phyloP scores from a whole-genome alignment of 1,140 invertebrate genomes.

The Pomacea maculata region DNA sequence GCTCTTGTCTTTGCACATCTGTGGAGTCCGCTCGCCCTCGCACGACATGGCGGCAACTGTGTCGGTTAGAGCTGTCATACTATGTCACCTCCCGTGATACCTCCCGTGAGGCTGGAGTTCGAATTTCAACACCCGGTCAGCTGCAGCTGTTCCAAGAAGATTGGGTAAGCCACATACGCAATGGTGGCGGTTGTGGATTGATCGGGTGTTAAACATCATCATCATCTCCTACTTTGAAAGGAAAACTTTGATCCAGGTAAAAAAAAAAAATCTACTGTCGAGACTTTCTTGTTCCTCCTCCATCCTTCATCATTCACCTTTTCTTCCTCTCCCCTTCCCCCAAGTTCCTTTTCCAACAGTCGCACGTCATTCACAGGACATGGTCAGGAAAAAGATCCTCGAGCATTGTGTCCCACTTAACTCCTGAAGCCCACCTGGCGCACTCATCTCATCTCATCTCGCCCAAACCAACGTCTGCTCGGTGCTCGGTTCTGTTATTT shows the following conservation, averaged over 20 bases:
- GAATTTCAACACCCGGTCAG: no score
- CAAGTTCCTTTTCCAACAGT: neutral
- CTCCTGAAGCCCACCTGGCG: neutral
- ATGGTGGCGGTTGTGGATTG: no score
- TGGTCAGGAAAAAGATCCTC: neutral
- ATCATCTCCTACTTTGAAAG: no score
- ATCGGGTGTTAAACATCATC: no score
- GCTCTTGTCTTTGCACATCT: neutral
- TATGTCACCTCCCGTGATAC: no score
- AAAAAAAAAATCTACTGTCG: neutral
- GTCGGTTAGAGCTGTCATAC: no score
- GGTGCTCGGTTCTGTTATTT: neutral
- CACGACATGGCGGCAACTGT: no score
- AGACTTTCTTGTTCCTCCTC: neutral
- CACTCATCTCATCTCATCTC: neutral
- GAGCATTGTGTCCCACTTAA: neutral
- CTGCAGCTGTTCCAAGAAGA: no score
- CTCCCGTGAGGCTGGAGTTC: no score
- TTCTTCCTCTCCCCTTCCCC: neutral
- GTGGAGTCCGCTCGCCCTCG: neutral
- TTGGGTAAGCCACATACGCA: no score
- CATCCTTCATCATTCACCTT: neutral
- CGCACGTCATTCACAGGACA: neutral
- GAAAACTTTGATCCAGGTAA: no score
- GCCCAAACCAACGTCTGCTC: neutral